These are phyloP conservation scores for Epinephelus malabaricus DNA, from an alignment of 2,797 vertebrate genomes.

Conservation along the genomic window DNA sequence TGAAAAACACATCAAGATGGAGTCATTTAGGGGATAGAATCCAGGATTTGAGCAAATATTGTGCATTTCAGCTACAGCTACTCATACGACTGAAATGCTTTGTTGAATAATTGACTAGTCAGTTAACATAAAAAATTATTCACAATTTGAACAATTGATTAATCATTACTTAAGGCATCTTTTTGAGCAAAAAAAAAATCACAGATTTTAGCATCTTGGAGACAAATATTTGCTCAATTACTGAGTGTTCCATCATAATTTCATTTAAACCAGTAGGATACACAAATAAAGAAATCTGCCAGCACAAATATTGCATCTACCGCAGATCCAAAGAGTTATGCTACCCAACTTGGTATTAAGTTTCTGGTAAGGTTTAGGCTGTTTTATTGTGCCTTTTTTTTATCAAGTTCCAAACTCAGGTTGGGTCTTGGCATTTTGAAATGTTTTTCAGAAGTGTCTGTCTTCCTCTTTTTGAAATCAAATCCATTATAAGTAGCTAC, in stretches of 20 bases:
- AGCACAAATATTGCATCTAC: too few relatives aligned
- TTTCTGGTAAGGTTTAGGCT: too few relatives aligned
- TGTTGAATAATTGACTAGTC: neutral
- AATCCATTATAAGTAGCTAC: neutral
- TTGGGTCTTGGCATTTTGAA: neutral
- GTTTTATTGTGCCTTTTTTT: too few relatives aligned
- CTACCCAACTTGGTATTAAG: neutral
- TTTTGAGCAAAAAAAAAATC: too few relatives aligned
- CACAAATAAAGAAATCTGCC: too few relatives aligned
- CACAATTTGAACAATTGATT: neutral
- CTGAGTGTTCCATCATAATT: too few relatives aligned
- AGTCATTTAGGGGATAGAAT: neutral
- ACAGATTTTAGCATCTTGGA: too few relatives aligned
- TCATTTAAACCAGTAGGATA: too few relatives aligned
- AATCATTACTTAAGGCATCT: neutral
- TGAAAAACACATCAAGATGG: slow-evolving; percentile 69
- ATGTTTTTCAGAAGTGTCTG: neutral
- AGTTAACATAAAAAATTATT: neutral
- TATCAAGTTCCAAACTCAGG: neutral
- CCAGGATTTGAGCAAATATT: neutral
- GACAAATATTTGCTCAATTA: too few relatives aligned
- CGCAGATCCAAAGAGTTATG: neutral
- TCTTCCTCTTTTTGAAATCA: neutral
- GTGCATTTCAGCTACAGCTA: neutral
- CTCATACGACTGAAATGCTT: neutral